Conservation (phyloP, 2,888 invertebrate species). For the Cyclophora punctaria region DNA sequence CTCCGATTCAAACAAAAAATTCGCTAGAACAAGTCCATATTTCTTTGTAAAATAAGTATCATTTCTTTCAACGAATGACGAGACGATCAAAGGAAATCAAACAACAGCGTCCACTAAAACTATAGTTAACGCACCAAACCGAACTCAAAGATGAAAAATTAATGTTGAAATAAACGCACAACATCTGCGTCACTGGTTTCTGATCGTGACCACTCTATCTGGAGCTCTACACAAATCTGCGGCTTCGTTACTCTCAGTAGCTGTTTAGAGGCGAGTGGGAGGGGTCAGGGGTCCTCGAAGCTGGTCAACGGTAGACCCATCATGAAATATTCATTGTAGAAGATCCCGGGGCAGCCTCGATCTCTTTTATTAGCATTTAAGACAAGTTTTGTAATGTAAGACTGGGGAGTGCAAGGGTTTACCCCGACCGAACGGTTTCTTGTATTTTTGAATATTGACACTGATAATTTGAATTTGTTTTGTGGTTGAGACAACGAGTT, state of each 20-base stretch:
- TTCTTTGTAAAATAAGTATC: too few relatives aligned
- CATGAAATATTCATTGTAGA: conserved; percentile 58
- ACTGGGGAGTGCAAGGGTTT: conserved; percentile 28
- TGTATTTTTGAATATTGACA: conserved; percentile 34
- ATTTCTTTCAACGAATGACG: too few relatives aligned
- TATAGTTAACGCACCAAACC: conserved; percentile 34
- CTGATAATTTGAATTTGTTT: conserved; percentile 33
- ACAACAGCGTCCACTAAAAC: conserved; percentile 28
- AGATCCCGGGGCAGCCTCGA: conserved; percentile 36
- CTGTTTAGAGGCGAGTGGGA: conserved; percentile 14
- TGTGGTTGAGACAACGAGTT: conserved; percentile 17
- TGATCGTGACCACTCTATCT: conserved; percentile 27
- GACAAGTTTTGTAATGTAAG: conserved; percentile 56
- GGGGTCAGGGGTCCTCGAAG: conserved; percentile 23
- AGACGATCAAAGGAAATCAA: conserved; percentile 6
- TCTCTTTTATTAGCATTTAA: conserved; percentile 62
- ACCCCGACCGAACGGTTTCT: conserved; percentile 26
- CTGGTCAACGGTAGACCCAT: conserved; percentile 40
- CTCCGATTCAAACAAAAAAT: too few relatives aligned
- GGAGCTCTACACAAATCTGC: conserved; percentile 26
- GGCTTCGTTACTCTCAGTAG: conserved; percentile 4
- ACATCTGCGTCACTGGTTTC: conserved; percentile 46
- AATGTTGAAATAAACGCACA: conserved; percentile 56
- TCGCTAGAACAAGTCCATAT: too few relatives aligned
- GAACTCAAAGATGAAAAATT: conserved; percentile 50